Evolutionary conservation across 2,113 vertebrate species (phyloP).

Genomic region (Gasterosteus aculeatus): DNA sequence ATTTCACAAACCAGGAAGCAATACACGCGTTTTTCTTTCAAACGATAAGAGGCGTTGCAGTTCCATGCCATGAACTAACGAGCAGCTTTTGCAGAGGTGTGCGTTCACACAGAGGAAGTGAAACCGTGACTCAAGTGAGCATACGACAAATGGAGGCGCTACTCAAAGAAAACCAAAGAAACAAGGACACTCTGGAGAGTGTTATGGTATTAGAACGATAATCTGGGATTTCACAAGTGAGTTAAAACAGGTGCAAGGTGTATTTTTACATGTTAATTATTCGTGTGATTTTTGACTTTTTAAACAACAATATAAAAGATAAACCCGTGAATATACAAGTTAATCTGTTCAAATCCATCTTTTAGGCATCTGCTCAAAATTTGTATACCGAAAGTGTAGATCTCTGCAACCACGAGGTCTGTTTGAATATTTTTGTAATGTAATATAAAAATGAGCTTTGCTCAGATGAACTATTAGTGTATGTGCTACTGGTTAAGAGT

Average conservation of each 20-base stretch:
- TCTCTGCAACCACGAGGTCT: too few species aligned
- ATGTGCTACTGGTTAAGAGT: too few species aligned
- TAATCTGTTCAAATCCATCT: too few species aligned
- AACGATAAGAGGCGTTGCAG: not conserved
- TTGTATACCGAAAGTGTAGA: too few species aligned
- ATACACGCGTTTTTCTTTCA: not conserved
- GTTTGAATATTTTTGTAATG: too few species aligned
- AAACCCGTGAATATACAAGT: too few species aligned
- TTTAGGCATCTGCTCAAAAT: too few species aligned
- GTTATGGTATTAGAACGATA: not conserved
- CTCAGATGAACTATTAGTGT: too few species aligned
- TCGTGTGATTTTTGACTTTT: too few species aligned
- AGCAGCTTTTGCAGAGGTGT: not conserved
- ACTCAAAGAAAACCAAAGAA: not conserved
- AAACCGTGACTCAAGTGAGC: not conserved
- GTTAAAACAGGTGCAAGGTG: not conserved
- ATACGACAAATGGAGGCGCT: not conserved
- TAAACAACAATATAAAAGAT: too few species aligned
- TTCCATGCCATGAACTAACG: constrained; percentile 1
- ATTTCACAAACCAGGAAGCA: not conserved
- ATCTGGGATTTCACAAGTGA: not conserved
- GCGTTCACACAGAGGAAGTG: not conserved
- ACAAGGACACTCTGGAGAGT: not conserved
- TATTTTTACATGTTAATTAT: too few species aligned
- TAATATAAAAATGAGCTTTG: too few species aligned